Percentiles rank a stretch among this genome's conserved stretches.
phyloP scores from a whole-genome alignment of 2,113 vertebrate genomes.

The Entelurus aequoreus region DNA sequence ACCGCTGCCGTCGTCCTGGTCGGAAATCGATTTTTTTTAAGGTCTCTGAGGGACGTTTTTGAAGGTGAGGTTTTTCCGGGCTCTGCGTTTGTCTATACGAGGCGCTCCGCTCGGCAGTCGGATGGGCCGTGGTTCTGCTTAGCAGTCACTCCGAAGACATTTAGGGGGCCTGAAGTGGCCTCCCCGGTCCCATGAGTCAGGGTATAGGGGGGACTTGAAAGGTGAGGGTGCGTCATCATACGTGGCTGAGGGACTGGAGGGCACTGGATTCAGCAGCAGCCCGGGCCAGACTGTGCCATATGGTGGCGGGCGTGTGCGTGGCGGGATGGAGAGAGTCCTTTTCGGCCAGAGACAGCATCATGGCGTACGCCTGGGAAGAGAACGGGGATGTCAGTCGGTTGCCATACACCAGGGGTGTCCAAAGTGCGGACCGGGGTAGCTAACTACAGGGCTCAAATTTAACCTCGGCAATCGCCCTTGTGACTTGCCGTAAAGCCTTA shows the following conservation, averaged over 20 bases:
- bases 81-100: slow-evolving; percentile 81
- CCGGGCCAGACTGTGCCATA: slow-evolving; percentile 96
- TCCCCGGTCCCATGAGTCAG: slow-evolving; percentile 58
- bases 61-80: slow-evolving; percentile 19
- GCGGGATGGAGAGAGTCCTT: slow-evolving; percentile 89
- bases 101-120: slow-evolving; percentile 83
- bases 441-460: too few relatives aligned
- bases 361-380: slow-evolving; percentile 82
- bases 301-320: slow-evolving; percentile 80
- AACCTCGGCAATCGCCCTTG: too few relatives aligned
- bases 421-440: too few relatives aligned
- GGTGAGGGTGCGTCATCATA: slow-evolving; percentile 93
- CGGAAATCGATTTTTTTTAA: slow-evolving; percentile 71
- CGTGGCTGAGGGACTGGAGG: slow-evolving; percentile 94
- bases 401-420: too few relatives aligned
- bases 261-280: slow-evolving; percentile 88
- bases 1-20: slow-evolving; percentile 38
- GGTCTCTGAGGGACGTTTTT: slow-evolving; percentile 72
- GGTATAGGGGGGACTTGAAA: slow-evolving; percentile 15
- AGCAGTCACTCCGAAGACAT: slow-evolving; percentile 56
- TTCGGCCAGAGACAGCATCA: slow-evolving; percentile 96
- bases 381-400: slow-evolving; percentile 10
- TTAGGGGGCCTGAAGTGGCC: slow-evolving; percentile 29
- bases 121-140: slow-evolving; percentile 63
- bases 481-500: too few relatives aligned